These are phyloP conservation scores for Pycnomerus fuliginosus DNA, from an alignment of 2,888 invertebrate species.

Conservation along the genomic window DNA sequence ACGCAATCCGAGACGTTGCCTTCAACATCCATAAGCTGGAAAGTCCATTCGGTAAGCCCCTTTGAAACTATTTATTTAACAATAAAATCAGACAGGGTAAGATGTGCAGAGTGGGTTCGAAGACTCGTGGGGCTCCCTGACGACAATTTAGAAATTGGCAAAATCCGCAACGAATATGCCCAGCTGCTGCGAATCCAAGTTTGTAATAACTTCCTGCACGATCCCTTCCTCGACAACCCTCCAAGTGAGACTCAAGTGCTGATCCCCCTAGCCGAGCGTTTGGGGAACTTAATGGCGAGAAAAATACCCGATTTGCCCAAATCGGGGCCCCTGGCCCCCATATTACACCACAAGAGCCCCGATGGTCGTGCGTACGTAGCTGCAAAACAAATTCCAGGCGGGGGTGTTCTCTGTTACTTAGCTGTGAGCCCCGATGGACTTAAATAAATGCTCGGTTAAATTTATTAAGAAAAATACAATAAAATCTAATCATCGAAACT, in stretches of 20 bases:
- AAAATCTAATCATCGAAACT: slow-evolving; percentile 68
- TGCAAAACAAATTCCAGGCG: slow-evolving; percentile 56
- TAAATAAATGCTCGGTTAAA: slow-evolving; percentile 27
- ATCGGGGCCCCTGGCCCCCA: slow-evolving; percentile 56
- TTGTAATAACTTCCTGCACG: slow-evolving; percentile 53
- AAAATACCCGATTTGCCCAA: slow-evolving; percentile 54
- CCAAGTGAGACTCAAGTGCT: slow-evolving; percentile 46
- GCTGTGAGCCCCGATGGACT: slow-evolving; percentile 10
- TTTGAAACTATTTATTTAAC: slow-evolving; percentile 2
- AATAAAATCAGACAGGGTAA: slow-evolving; percentile 52
- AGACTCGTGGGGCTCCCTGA: slow-evolving; percentile 53
- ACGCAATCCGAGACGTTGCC: slow-evolving; percentile 49
- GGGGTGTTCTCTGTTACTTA: slow-evolving; percentile 50
- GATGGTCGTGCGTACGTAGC: slow-evolving; percentile 58
- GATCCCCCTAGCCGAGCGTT: slow-evolving; percentile 53
- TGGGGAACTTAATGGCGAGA: slow-evolving; percentile 51
- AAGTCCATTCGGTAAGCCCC: slow-evolving; percentile 47
- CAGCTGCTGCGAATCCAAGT: slow-evolving; percentile 57
- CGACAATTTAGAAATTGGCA: slow-evolving; percentile 51
- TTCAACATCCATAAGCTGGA: slow-evolving; percentile 43
- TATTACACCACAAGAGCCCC: slow-evolving; percentile 55
- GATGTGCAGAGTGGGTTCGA: slow-evolving; percentile 57
- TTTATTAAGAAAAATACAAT: slow-evolving; percentile 8
- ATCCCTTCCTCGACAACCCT: slow-evolving; percentile 54
- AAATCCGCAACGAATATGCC: slow-evolving; percentile 56